These are phyloP conservation scores for Aldabrachelys gigantea DNA, from an alignment of 2,113 vertebrate species.

Conservation along the genomic window DNA sequence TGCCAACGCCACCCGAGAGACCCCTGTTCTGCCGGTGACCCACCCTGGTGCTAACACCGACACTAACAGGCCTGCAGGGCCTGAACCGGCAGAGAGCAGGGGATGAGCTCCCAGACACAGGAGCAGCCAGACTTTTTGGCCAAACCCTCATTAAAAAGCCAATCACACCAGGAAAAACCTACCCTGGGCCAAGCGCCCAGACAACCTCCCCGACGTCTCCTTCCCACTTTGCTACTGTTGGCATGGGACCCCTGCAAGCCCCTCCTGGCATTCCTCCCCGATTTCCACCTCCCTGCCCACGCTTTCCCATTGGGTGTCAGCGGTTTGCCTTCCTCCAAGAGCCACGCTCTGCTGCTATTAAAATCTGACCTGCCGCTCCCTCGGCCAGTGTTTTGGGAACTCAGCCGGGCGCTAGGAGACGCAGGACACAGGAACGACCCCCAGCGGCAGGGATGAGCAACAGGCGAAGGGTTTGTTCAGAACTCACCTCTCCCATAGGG, in stretches of 20 bases:
- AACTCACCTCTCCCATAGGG: background rate
- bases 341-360: background rate
- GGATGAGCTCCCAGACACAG: background rate
- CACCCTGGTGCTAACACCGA: background rate
- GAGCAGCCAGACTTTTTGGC: background rate
- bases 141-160: background rate
- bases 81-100: background rate
- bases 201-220: background rate
- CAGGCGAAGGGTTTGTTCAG: background rate
- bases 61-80: background rate
- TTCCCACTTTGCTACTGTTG: background rate
- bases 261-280: background rate
- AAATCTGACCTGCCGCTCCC: conserved; percentile 1
- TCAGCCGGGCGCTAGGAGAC: background rate
- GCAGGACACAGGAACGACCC: background rate
- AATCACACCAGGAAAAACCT: background rate
- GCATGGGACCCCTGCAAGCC: background rate
- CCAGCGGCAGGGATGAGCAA: background rate
- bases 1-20: background rate
- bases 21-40: background rate
- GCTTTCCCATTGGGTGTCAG: background rate
- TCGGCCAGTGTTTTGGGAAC: conserved; percentile 5
- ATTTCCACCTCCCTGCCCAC: background rate
- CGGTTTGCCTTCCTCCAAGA: background rate
- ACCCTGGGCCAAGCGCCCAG: background rate